Base-by-base conservation (phyloP, 2,888 invertebrate species). In the Helobdella robusta region DNA sequence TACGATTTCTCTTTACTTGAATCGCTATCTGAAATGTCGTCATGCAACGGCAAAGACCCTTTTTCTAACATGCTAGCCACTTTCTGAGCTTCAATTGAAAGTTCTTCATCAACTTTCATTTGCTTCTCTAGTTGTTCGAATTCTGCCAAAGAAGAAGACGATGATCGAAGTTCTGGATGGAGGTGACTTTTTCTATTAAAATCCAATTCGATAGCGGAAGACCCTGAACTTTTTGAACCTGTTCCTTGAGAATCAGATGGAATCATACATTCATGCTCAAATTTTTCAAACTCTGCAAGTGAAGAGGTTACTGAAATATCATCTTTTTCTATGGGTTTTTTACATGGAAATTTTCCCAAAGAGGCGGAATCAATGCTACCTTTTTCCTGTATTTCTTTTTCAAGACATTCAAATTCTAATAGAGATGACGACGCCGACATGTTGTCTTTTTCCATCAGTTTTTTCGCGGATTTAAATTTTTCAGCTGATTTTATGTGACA, bases 241-340 rank as follows among this genome's bases (percentile, higher is more conserved):
- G 18, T 74, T 73, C 59, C 60, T 25, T 52, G 28, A 50, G 72
- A 73, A 32, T 71, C 71, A 62, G 72, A 64, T 18, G 68, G 67
- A 8, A 59, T 46, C 46, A 59, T 48, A n/a, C 64, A 35, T 40
- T 67, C 67, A 28, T 65, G 56, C 35, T 69, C 67, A 11, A 69
- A 59, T 15, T 60, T 66, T 65, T 67, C 94, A 81, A 94, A 94
- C 77, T 94, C 94, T 79, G 91, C 91, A 67, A 94, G 70, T 15
- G 78, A 83, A 8, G 93, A 93, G 70, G 88, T 90, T 79, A 92
- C 86, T 0, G 93, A 93, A 54, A 90, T 84, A 76, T 92, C 91
- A 76, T 94, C 93, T 50, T 54, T 65, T 28, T 69, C 67, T 8
- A 23, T 28, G 15, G 11, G 28, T 5, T 32, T 35, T 18, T 32